These are phyloP conservation scores for Cheilosia pagana DNA, from an alignment of 2,888 invertebrate genomes.

Conservation along the genomic window DNA sequence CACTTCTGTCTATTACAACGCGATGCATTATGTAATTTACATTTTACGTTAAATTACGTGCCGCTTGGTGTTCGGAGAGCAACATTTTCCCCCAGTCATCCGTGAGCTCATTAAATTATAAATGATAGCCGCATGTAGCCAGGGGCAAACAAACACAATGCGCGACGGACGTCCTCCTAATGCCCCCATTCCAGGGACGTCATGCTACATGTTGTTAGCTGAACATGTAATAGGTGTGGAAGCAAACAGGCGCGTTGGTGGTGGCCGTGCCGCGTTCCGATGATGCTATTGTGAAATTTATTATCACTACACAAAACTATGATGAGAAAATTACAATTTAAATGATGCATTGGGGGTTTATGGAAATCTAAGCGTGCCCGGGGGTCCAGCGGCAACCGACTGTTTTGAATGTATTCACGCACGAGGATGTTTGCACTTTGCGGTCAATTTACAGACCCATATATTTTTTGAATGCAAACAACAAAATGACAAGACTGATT, in stretches of 20 bases:
- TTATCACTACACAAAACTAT: slow-evolving; percentile 64
- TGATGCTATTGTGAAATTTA: slow-evolving; percentile 60
- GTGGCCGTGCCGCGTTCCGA: slow-evolving; percentile 5
- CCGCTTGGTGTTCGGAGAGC: background rate
- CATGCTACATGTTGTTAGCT: slow-evolving; percentile 15
- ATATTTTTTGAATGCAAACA: background rate
- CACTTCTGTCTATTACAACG: slow-evolving; percentile 34
- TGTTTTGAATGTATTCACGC: background rate
- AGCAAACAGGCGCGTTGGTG: background rate
- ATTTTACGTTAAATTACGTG: slow-evolving; percentile 40
- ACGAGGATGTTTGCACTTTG: background rate
- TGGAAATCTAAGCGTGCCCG: slow-evolving; percentile 10
- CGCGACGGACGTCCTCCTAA: slow-evolving; percentile 25
- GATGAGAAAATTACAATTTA: slow-evolving; percentile 68
- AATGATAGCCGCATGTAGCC: slow-evolving; percentile 60
- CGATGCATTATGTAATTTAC: slow-evolving; percentile 59
- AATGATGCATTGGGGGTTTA: slow-evolving; percentile 62
- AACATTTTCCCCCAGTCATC: slow-evolving; percentile 32
- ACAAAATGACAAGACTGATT: background rate
- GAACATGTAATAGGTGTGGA: slow-evolving; percentile 3
- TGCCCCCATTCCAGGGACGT: background rate
- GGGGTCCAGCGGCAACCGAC: background rate
- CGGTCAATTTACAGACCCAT: background rate
- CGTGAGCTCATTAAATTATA: slow-evolving; percentile 74
- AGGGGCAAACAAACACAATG: slow-evolving; percentile 31